phyloP scores from a whole-genome alignment of 2,113 vertebrate genomes.

The Tupaia tana region DNA sequence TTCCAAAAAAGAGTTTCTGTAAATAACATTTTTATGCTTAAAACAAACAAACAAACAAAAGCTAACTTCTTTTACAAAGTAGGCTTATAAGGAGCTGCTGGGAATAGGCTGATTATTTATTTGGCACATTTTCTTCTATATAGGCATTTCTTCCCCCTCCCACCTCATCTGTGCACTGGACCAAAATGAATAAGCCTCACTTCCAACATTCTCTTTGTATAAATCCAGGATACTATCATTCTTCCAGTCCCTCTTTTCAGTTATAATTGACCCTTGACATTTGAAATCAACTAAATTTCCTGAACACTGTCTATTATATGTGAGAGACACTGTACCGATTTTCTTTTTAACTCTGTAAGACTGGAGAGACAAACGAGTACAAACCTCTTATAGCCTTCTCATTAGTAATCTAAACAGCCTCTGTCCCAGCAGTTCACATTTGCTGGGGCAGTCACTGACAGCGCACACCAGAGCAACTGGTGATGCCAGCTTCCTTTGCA shows the following conservation, averaged over 20 bases:
- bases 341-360: conserved; percentile 23
- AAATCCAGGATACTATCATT: neutral
- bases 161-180: neutral
- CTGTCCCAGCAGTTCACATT: neutral
- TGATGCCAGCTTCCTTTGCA: neutral
- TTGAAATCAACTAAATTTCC: conserved; percentile 28
- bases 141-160: neutral
- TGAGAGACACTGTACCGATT: neutral
- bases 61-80: neutral
- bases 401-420: neutral
- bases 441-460: neutral
- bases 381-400: neutral
- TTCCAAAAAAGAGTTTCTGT: neutral
- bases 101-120: neutral
- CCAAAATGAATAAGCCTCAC: neutral
- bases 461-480: too few species aligned
- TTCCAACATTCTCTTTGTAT: neutral
- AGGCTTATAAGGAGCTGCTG: neutral
- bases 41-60: neutral
- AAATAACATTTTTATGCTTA: neutral
- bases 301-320: neutral
- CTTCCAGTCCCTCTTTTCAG: neutral
- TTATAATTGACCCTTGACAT: conserved; percentile 12
- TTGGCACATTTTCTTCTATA: neutral
- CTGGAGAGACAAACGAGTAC: neutral